Evolutionary conservation across 2,113 vertebrate species (phyloP).

Genomic region (Cinclus cinclus): DNA sequence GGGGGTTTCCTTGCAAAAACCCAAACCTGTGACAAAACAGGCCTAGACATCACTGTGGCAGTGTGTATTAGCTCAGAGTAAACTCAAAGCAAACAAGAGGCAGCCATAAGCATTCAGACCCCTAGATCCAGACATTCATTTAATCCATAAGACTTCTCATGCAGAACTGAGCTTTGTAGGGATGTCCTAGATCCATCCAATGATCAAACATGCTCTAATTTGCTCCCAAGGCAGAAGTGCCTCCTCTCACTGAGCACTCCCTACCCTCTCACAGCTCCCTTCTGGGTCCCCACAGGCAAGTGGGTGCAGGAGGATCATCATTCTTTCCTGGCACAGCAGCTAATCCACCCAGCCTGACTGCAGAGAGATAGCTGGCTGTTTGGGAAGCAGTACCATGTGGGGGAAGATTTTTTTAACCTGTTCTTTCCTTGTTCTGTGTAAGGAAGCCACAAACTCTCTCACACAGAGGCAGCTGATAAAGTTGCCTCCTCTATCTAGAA

Average conservation of each 20-base stretch:
- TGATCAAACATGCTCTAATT: not conserved
- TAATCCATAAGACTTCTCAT: not conserved
- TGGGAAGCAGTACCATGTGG: not conserved
- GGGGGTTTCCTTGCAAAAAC: not conserved
- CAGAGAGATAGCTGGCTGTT: not conserved
- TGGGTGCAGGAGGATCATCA: constrained; percentile 23
- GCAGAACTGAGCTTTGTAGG: not conserved
- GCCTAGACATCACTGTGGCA: fast-evolving
- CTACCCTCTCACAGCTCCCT: not conserved
- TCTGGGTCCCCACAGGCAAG: constrained; percentile 3
- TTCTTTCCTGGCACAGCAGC: constrained; percentile 48
- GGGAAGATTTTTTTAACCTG: not conserved
- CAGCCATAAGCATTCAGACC: not conserved
- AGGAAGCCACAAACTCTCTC: not conserved
- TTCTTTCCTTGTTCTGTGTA: not conserved
- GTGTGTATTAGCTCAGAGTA: not conserved
- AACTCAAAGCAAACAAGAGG: not conserved
- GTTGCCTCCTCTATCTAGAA: not conserved
- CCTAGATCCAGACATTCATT: not conserved
- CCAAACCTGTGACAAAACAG: not conserved
- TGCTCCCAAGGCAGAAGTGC: not conserved
- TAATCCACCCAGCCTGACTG: constrained; percentile 19
- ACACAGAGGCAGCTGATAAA: not conserved
- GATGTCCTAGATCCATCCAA: not conserved
- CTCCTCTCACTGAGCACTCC: not conserved